phyloP scores from a whole-genome alignment of 1,140 invertebrate species.

The Cydia pomonella region DNA sequence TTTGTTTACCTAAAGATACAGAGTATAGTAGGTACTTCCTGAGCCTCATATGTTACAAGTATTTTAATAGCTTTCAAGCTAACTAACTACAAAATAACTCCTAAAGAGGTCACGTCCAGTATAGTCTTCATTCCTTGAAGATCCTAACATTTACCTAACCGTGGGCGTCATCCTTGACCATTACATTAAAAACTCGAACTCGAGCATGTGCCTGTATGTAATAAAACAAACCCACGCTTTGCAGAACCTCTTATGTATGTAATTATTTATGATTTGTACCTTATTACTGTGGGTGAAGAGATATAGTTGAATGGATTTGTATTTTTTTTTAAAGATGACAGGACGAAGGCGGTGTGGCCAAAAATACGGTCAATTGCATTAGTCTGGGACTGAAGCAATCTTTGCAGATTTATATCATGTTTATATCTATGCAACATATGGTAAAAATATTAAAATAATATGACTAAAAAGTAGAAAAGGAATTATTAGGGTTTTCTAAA shows the following conservation, averaged over 20 bases:
- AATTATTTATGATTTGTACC: neutral
- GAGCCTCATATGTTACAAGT: neutral
- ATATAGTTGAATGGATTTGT: neutral
- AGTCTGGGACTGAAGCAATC: neutral
- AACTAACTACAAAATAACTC: neutral
- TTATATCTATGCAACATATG: neutral
- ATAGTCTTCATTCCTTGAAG: neutral
- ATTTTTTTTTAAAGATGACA: neutral
- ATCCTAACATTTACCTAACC: neutral
- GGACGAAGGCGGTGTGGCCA: neutral
- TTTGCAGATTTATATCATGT: neutral
- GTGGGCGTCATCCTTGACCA: neutral
- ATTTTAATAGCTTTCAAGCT: neutral
- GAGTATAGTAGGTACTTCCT: no score
- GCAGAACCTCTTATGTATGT: neutral
- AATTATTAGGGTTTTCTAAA: no score
- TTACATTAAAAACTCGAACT: neutral
- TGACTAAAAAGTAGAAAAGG: no score
- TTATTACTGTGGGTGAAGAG: neutral
- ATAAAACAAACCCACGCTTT: conserved; percentile 14
- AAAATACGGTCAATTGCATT: conserved; percentile 7
- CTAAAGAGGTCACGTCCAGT: neutral
- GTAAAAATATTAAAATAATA: no score
- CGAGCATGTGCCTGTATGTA: neutral
- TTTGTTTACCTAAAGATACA: no score